Base-by-base conservation (phyloP, 2,888 invertebrate species). In the Elaeidobius kamerunicus region DNA sequence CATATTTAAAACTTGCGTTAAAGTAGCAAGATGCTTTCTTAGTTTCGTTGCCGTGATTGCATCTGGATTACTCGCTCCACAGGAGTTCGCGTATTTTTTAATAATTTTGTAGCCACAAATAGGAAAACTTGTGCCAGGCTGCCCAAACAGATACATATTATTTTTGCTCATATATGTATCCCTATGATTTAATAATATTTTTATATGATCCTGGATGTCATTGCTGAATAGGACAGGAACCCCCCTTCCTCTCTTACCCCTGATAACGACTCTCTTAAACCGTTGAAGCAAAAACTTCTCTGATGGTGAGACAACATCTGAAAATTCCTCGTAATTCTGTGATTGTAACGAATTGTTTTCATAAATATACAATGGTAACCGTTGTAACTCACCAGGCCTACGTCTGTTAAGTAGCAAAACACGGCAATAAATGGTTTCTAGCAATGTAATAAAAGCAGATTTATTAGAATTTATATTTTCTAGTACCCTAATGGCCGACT, bases 331-430 rank as follows among this genome's bases (percentile, higher is more conserved):
- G 34, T 53, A 56, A 1, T 30, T 42, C 19, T 49, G 39, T 12
- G 16, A n/a, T 14, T 43, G 14, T 7, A 7, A n/a, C 9, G 16
- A 9, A 6, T 20, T 23, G 14, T n/a, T 17, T 20, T 23, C 15
- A 23, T 58, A 58, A 2, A 30, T 18, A 28, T 55, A 7, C 1
- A 57, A 35, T 1, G 17, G 17, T 5, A 58, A 12, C 51, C 61
- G 47, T 38, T 65, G 59, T 9, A 63, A 42, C 49, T 64, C 63
- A 12, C 64, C 65, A 5, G 57, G 52, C 32, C 66, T 20, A 45
- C 52, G 51, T 34, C 64, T 52, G 46, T 65, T 65, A 11, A 64
- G 40, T 12, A 64, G 18, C 6, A 65, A 11, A 11, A 62, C 41
- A 15, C 60, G 38, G 45, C 62, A 65, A 52, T 46, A 65, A 9